Conservation (phyloP, 1,140 invertebrate species). For the Ganaspis sp. region DNA sequence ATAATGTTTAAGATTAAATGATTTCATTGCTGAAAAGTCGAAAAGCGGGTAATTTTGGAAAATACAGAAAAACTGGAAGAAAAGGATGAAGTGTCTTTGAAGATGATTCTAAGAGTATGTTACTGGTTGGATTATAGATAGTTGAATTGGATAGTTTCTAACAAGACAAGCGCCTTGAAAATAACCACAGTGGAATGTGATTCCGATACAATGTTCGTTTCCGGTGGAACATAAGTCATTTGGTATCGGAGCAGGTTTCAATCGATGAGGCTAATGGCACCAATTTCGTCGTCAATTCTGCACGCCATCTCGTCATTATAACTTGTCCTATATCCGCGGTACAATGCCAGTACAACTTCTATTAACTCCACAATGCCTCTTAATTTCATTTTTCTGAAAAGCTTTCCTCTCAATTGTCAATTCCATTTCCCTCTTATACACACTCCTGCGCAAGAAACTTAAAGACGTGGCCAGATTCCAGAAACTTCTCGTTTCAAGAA, state of each 20-base stretch:
- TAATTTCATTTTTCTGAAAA: not conserved
- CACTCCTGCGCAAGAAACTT: no score
- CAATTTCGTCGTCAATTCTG: not conserved
- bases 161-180: constrained; percentile 29
- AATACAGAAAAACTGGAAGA: no score
- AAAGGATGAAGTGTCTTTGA: no score
- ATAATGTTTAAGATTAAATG: no score
- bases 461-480: no score
- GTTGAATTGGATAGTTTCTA: not conserved
- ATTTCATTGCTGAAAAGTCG: no score
- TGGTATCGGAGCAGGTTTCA: not conserved
- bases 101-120: no score
- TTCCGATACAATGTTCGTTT: constrained; percentile 16
- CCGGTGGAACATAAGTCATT: not conserved
- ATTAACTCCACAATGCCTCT: not conserved
- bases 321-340: not conserved
- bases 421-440: no score
- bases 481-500: no score
- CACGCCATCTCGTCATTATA: not conserved
- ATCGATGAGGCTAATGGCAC: not conserved
- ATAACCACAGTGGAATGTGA: constrained; percentile 35
- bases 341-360: not conserved
- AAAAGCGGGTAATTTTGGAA: no score
- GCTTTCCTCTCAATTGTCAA: no score
- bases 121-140: no score